phyloP scores from a whole-genome alignment of 2,113 vertebrate genomes.

The Talpa occidentalis region DNA sequence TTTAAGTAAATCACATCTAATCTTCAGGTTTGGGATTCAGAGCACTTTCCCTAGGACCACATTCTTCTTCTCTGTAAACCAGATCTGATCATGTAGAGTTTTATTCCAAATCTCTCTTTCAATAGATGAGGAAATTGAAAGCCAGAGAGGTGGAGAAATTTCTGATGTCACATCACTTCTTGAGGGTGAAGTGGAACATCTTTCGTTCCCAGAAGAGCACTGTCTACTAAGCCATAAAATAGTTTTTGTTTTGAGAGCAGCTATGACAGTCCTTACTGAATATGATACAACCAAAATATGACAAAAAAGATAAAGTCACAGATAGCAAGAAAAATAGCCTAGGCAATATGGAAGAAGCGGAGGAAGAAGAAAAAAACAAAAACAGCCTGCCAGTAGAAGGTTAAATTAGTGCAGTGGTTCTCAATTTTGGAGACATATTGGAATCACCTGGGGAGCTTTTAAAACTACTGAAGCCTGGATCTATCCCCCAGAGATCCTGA shows the following conservation, averaged over 20 bases:
- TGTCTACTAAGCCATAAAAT: not conserved
- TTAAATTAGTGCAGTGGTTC: not conserved
- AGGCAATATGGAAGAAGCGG: not conserved
- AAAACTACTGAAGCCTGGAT: constrained; percentile 20
- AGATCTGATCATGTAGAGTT: not conserved
- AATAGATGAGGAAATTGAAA: not conserved
- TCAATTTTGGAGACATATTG: not conserved
- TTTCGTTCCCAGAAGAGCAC: not conserved
- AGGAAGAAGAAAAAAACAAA: not conserved
- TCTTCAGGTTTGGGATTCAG: not conserved
- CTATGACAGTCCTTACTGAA: not conserved
- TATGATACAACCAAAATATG: not conserved
- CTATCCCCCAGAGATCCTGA: not conserved
- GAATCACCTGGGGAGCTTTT: not conserved
- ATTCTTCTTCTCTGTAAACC: not conserved
- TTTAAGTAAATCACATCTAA: constrained; percentile 22
- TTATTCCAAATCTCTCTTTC: not conserved
- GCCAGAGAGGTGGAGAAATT: not conserved
- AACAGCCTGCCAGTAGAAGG: not conserved
- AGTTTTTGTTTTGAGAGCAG: not conserved
- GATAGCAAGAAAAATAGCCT: not conserved
- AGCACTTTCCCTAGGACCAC: not conserved
- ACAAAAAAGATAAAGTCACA: not conserved
- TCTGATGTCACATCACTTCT: not conserved
- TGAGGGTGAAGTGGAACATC: not conserved